phyloP scores from a whole-genome alignment of 2,888 invertebrate genomes.

The Caenorhabditis macrosperma region DNA sequence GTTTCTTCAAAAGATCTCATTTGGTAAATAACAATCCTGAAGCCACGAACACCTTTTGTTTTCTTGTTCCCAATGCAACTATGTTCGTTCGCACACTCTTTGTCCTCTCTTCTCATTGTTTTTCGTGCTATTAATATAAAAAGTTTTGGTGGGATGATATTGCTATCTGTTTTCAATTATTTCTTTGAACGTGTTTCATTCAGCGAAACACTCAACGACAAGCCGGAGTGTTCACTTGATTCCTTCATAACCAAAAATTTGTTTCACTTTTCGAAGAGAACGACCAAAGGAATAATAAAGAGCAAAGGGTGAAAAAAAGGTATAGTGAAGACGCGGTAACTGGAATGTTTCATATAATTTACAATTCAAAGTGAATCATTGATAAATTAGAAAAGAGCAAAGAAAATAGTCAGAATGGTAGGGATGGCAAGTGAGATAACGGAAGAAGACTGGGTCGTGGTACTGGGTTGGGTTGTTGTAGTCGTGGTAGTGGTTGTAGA shows the following conservation, averaged over 20 bases:
- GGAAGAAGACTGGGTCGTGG: conserved; percentile 34
- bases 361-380: conserved; percentile 1
- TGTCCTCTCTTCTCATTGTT: not conserved
- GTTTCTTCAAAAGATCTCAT: conserved; percentile 21
- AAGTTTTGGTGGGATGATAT: conserved; percentile 1
- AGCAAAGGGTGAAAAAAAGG: too few species aligned
- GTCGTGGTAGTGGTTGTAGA: conserved; percentile 9
- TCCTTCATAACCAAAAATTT: too few species aligned
- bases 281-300: too few species aligned
- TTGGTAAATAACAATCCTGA: not conserved
- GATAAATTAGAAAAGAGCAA: conserved; percentile 16
- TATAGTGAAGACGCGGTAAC: not conserved
- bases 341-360: conserved; percentile 5
- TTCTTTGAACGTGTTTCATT: conserved; percentile 1
- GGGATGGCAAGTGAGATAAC: conserved; percentile 27
- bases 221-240: too few species aligned
- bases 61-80: not conserved
- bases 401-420: conserved; percentile 18
- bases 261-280: too few species aligned
- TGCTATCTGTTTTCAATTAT: not conserved
- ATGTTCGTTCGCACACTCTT: not conserved
- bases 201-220: too few species aligned
- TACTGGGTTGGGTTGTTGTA: conserved; percentile 9
- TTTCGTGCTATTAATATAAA: not conserved
- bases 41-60: not conserved